Evolutionary conservation across 2,113 vertebrate species (phyloP), one percentile per base, ranked within the genome.

Genomic region (Nannobrachium achirus): DNA sequence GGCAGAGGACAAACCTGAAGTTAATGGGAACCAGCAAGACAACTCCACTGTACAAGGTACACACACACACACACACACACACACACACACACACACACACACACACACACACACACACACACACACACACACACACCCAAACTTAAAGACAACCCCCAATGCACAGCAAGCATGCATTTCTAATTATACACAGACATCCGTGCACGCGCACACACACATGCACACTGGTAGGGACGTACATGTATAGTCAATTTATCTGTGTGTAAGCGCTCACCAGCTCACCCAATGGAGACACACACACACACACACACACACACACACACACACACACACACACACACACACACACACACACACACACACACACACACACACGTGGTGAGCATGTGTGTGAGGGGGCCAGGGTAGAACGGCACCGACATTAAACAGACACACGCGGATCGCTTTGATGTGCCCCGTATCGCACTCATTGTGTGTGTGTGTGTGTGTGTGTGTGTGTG

Each of bases 1-100:
- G 69, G 71, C 78, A 62, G 85, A 86, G 45, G 86, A 88, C 38
- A 84, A 82, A 79, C 74, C 81, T 48, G 88, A 88, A 59, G 58
- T 91, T 83, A 91, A 91, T 82, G 89, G 88, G 71, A 91, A 86
- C 85, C 88, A 88, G 85, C 85, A 89, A 83, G 88, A 89, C 88
- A 84, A 78, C 50, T 61, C 75, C 15, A 63, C 81, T 76, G 78
- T 87, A 59, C 86, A 87, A 87, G 88, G 88, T 90, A 75, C 68
- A 39, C 20, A 8, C 4, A 52, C 16, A 49, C 63, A 46, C 62
- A 51, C 39, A 45, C 53, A 72, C 48, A 63, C 60, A 64, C 71
- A 63, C 56, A 53, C 39, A 74, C 51, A 70, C 64, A 49, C 56
- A 19, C 67, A 65, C 59, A 70, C 40, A 16, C 53, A 40, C 38